These are phyloP conservation scores for Pardalotus punctatus DNA, from an alignment of 2,113 vertebrate genomes.

Conservation along the genomic window DNA sequence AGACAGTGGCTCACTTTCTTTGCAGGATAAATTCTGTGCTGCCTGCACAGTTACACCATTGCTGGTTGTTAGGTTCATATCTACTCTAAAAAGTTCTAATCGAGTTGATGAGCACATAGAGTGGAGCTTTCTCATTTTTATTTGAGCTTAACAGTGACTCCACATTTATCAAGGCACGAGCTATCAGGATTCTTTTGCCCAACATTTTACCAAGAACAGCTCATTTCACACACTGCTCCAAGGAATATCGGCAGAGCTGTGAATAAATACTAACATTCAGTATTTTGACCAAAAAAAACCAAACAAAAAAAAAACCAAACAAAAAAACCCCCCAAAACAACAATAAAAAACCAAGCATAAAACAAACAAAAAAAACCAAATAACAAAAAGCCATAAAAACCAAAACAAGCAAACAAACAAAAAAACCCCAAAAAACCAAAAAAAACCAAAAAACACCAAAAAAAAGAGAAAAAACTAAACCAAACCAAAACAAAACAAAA, in stretches of 20 bases:
- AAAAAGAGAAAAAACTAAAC: no score
- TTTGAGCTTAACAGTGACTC: neutral
- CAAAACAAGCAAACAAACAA: no score
- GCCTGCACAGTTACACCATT: neutral
- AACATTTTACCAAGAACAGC: neutral
- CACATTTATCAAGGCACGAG: neutral
- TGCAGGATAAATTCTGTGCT: neutral
- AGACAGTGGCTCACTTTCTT: neutral
- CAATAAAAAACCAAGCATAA: neutral
- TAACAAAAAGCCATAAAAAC: no score
- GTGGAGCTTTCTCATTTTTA: neutral
- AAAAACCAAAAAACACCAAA: no score
- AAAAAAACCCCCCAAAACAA: no score
- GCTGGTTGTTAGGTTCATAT: neutral
- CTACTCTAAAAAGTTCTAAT: neutral
- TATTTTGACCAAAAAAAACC: neutral
- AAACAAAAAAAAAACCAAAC: no score
- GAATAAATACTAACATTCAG: neutral
- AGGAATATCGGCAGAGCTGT: neutral
- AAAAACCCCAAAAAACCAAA: no score
- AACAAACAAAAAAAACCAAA: no score
- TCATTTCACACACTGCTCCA: neutral
- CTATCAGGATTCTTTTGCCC: neutral
- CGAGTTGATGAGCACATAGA: neutral
- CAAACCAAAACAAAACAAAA: no score